Percentiles rank a stretch among this genome's conserved stretches.
phyloP scores from a whole-genome alignment of 2,888 invertebrate genomes.

The Ichneumon xanthorius region DNA sequence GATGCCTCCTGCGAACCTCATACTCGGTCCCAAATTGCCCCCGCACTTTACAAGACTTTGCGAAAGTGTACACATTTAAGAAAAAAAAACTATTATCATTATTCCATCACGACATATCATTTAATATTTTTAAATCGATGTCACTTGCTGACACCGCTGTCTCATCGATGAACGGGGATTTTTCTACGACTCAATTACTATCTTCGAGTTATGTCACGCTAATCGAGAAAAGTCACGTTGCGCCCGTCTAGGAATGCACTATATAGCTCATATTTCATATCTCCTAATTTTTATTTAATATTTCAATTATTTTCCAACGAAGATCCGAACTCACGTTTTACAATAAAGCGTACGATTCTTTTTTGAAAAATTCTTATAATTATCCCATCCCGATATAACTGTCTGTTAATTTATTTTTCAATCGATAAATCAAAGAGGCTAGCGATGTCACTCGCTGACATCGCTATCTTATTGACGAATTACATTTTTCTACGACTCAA shows the following conservation, averaged over 20 bases:
- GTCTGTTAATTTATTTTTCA: neutral
- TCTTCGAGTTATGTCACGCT: neutral
- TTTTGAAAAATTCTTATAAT: neutral
- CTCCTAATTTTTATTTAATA: neutral
- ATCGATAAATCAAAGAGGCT: neutral
- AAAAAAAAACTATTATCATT: neutral
- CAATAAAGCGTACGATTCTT: neutral
- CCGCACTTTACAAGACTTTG: neutral
- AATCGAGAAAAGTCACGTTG: neutral
- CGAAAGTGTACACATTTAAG: neutral
- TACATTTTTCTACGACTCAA: no score
- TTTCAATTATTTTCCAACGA: no score
- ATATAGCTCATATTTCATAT: neutral
- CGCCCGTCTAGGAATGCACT: neutral
- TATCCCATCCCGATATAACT: neutral
- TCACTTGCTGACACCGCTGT: neutral
- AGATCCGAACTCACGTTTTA: no score
- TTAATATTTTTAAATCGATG: neutral
- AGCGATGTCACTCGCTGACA: neutral
- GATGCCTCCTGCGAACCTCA: neutral
- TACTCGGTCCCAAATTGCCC: neutral
- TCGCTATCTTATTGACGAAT: neutral
- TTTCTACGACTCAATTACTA: no score
- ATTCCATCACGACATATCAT: neutral
- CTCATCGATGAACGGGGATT: neutral